Evolutionary conservation across 1,140 invertebrate species (phyloP).

Genomic region (Pogonognathellus flavescens): DNA sequence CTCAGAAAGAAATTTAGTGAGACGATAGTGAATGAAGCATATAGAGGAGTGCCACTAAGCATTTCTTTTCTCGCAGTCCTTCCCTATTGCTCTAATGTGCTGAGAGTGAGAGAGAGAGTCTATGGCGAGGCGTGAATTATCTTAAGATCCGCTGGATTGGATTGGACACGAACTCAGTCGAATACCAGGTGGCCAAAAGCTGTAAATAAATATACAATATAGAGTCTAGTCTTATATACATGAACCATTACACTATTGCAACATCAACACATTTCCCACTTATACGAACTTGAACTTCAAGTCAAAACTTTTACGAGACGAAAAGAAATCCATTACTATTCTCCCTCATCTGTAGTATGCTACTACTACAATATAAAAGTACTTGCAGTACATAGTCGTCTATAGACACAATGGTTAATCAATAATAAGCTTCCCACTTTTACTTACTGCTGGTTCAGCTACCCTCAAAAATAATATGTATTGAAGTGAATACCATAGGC

Average conservation of each 20-base stretch:
- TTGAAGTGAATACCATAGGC: too few relatives aligned
- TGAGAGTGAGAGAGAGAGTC: neutral
- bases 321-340: neutral
- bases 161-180: constrained; percentile 56
- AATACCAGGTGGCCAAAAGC: constrained; percentile 53
- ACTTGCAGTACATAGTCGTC: too few relatives aligned
- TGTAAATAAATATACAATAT: constrained; percentile 26
- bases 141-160: constrained; percentile 57
- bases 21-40: constrained; percentile 1
- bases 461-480: too few relatives aligned
- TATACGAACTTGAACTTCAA: neutral
- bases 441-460: too few relatives aligned
- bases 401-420: too few relatives aligned
- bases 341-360: too few relatives aligned
- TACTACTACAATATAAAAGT: too few relatives aligned
- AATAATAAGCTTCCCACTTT: too few relatives aligned
- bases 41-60: constrained; percentile 13
- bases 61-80: constrained; percentile 15
- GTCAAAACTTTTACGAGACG: neutral
- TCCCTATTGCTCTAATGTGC: constrained; percentile 3
- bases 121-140: constrained; percentile 64
- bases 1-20: too few relatives aligned
- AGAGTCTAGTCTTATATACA: neutral
- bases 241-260: neutral
- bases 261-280: neutral